Percentiles rank a stretch among this genome's conserved stretches.
These are phyloP conservation scores for Mellilla xanthometata DNA, from an alignment of 2,888 invertebrate species.

Conservation along the genomic window DNA sequence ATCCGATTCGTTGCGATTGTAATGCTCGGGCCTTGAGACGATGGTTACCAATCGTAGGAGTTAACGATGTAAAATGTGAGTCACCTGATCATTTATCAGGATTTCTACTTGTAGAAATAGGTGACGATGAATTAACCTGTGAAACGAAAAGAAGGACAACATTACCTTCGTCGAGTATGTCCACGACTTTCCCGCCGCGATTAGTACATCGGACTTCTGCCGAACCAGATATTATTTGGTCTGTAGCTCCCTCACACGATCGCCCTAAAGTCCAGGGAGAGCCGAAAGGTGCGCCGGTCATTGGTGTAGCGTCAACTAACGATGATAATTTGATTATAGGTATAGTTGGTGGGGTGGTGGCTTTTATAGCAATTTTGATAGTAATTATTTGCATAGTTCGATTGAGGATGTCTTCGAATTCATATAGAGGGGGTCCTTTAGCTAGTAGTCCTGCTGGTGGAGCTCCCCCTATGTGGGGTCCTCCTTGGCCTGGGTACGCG, in stretches of 20 bases:
- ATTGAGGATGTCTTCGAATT: constrained; percentile 85
- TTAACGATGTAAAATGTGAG: constrained; percentile 85
- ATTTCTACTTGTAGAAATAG: constrained; percentile 87
- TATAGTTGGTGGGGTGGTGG: constrained; percentile 96
- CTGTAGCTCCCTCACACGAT: constrained; percentile 87
- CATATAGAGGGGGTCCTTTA: constrained; percentile 87
- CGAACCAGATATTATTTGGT: constrained; percentile 96
- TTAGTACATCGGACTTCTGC: constrained; percentile 84
- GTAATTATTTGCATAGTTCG: constrained; percentile 95
- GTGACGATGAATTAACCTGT: constrained; percentile 92
- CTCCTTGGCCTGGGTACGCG: constrained; percentile 81
- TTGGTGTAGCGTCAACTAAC: constrained; percentile 83
- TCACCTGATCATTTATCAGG: constrained; percentile 88
- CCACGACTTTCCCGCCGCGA: constrained; percentile 72
- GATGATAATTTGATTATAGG: constrained; percentile 97
- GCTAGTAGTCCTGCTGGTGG: constrained; percentile 84
- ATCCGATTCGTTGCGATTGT: constrained; percentile 94
- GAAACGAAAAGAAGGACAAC: constrained; percentile 84
- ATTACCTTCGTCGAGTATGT: constrained; percentile 61
- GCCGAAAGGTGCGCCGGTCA: constrained; percentile 82
- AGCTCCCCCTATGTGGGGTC: constrained; percentile 83
- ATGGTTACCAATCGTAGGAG: constrained; percentile 87
- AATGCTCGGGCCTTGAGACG: constrained; percentile 89
- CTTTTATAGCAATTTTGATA: constrained; percentile 93
- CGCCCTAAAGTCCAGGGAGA: constrained; percentile 82